These are phyloP conservation scores for Phortica variegata DNA, from an alignment of 1,140 invertebrate species.

Conservation along the genomic window DNA sequence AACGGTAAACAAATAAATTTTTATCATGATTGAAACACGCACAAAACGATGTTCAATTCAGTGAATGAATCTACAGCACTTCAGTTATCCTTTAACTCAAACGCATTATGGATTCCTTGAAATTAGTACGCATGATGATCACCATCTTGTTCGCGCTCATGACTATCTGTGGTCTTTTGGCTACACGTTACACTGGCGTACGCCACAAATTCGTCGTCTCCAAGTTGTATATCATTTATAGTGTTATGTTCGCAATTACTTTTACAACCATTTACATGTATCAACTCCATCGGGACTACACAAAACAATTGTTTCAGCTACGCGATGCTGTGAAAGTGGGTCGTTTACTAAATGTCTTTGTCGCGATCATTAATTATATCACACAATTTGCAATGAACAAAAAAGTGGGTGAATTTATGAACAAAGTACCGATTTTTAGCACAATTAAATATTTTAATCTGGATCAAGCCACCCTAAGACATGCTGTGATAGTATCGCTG, in stretches of 20 bases:
- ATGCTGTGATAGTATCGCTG: constrained; percentile 19
- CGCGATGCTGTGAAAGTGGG: constrained; percentile 37
- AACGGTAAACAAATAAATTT: no score
- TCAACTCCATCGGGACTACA: constrained; percentile 30
- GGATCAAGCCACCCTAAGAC: constrained; percentile 12
- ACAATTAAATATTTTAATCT: constrained; percentile 21
- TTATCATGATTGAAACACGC: no score
- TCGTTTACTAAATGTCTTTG: constrained; percentile 38
- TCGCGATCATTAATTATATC: constrained; percentile 35
- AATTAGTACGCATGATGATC: no score
- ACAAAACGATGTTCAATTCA: no score
- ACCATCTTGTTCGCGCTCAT: constrained; percentile 1
- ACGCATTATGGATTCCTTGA: no score
- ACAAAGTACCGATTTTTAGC: constrained; percentile 26
- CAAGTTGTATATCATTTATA: constrained; percentile 24
- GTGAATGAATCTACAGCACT: no score
- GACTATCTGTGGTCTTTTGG: constrained; percentile 29
- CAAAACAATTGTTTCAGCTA: constrained; percentile 24
- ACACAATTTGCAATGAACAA: constrained; percentile 26
- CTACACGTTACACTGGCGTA: constrained; percentile 22
- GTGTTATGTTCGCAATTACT: constrained; percentile 17
- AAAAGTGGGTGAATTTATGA: constrained; percentile 26
- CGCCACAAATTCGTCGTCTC: constrained; percentile 30
- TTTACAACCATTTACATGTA: constrained; percentile 28
- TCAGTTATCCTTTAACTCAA: no score